Conservation (phyloP, 1,140 invertebrate species). For the Popillia japonica region DNA sequence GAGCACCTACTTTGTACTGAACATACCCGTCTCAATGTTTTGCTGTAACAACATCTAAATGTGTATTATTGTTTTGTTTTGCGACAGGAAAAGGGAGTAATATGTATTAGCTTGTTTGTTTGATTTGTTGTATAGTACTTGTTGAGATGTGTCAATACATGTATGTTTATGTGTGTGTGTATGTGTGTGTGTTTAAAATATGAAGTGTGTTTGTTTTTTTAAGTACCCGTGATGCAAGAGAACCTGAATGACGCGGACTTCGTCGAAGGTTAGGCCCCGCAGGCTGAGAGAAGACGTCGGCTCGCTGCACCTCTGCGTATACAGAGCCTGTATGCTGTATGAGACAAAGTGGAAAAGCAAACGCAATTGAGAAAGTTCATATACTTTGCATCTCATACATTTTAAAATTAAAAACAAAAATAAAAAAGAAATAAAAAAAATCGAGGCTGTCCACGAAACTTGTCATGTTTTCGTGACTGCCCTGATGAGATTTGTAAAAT, state of each 20-base stretch:
- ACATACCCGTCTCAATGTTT: too few species aligned
- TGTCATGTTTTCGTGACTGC: conserved; percentile 2
- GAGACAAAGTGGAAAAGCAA: conserved; percentile 62
- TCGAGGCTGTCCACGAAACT: conserved; percentile 33
- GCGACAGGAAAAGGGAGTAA: too few species aligned
- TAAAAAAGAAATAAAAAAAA: conserved; percentile 45
- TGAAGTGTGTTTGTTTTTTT: conserved; percentile 55
- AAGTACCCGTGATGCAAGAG: conserved; percentile 60
- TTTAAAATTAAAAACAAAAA: conserved; percentile 42
- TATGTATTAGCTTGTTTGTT: too few species aligned
- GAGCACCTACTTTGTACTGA: too few species aligned
- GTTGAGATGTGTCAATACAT: conserved; percentile 41
- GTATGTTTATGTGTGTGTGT: conserved; percentile 53
- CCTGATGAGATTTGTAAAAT: conserved; percentile 46
- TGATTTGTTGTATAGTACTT: conserved; percentile 10
- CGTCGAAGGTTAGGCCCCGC: conserved; percentile 59
- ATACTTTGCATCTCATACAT: conserved; percentile 53
- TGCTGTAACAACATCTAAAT: too few species aligned
- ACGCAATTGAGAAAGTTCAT: conserved; percentile 61
- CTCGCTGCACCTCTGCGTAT: conserved; percentile 62
- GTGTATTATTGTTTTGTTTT: too few species aligned
- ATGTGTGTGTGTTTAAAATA: conserved; percentile 45
- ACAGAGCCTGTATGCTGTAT: conserved; percentile 62
- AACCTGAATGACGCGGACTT: conserved; percentile 61
- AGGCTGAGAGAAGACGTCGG: conserved; percentile 60